These are phyloP conservation scores for Engraulis encrasicolus DNA, from an alignment of 2,113 vertebrate genomes.

Conservation along the genomic window DNA sequence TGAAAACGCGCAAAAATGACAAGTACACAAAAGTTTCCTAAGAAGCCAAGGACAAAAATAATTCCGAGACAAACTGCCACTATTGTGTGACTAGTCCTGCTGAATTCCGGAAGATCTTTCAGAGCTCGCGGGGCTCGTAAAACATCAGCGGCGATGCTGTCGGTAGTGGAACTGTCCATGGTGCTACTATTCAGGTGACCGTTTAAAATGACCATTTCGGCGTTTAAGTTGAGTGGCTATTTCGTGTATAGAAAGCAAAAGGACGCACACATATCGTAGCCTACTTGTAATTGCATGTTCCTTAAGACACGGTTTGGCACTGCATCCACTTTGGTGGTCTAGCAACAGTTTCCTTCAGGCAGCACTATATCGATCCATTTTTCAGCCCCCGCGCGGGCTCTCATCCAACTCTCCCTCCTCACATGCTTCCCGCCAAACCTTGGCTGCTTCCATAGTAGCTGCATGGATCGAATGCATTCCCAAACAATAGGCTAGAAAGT, in stretches of 20 bases:
- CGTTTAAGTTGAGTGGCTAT: background rate
- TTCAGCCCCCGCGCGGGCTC: background rate
- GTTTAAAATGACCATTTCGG: background rate
- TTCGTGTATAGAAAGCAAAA: background rate
- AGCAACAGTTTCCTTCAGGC: background rate
- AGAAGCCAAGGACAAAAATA: constrained; percentile 50
- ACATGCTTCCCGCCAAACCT: background rate
- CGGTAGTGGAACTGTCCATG: background rate
- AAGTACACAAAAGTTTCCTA: constrained; percentile 52
- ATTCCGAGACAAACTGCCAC: constrained; percentile 52
- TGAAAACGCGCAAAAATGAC: constrained; percentile 40
- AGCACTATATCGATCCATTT: background rate
- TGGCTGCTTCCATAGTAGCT: background rate
- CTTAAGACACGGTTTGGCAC: background rate
- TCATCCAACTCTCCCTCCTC: background rate
- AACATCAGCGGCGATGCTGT: constrained; percentile 21
- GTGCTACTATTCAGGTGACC: background rate
- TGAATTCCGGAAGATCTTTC: constrained; percentile 38
- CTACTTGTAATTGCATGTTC: background rate
- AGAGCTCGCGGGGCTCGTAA: background rate
- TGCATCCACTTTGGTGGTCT: background rate
- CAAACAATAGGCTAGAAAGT: background rate
- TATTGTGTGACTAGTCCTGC: constrained; percentile 45
- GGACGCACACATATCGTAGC: background rate
- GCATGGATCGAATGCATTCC: background rate